Base-by-base conservation (phyloP, 2,113 vertebrate genomes). In the Recurvirostra avosetta region DNA sequence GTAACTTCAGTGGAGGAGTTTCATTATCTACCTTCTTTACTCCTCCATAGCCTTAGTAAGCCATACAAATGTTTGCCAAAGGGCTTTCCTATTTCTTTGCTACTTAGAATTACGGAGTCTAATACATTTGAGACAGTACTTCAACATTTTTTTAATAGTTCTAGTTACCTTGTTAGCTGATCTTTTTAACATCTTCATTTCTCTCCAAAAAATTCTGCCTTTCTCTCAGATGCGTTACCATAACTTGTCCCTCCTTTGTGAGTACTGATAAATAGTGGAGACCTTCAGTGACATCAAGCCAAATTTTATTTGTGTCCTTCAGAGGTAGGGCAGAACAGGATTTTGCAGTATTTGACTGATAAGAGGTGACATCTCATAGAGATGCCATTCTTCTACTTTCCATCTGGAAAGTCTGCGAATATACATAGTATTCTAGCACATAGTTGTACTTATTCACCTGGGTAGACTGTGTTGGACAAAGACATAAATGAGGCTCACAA, bases 61-160 rank as follows among this genome's bases (percentile, higher is more conserved):
- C 25, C 34, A 38, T n/a, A 55, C 3, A 91, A 61, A 94, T 53
- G 11, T 78, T 77, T 96, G 50, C 26, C 56, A 94, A 63, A 90
- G 25, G 43, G 8, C 12, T 72, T 96, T 86, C 17, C 9, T 74
- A 26, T 81, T 91, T 79, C 26, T 91, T 84, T 71, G 12, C 5
- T 55, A 11, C 8, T 71, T 68, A 27, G 29, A 82, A 67, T 66
- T 74, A 63, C 4, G 30, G n/a, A 38, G 16, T 17, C 27, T 74
- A 95, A 82, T 7, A 66, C 16, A 71, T 77, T 45, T 86, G 67
- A 76, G 38, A 86, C 59, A 63, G 6, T 52, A 67, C 27, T 80
- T 91, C 38, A 56, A 38, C 3, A 63, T n/a, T 53, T 94, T 94
- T 91, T 86, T 32, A 56, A 52, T 66, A 8, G 4, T 63, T 96